Evolutionary conservation across 2,113 vertebrate species (phyloP).

Genomic region (Nerophis ophidion): DNA sequence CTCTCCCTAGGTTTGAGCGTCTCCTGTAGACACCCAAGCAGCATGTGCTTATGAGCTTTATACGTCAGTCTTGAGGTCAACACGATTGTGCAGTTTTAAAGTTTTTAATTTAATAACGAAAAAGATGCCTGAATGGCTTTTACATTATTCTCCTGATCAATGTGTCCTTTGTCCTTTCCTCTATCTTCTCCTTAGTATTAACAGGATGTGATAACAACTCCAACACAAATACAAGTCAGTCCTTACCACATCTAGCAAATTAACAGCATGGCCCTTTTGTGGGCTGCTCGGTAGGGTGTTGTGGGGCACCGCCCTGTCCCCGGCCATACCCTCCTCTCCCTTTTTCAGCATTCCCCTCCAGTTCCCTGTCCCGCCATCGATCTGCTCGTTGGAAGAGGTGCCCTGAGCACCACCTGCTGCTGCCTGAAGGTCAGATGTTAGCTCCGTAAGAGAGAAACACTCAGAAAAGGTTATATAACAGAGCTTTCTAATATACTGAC

Average conservation of each 20-base stretch:
- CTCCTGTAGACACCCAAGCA: too few species aligned
- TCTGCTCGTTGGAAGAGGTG: constrained; percentile 60
- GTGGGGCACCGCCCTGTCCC: constrained; percentile 71
- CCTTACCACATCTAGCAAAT: constrained; percentile 92
- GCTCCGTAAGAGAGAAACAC: neutral
- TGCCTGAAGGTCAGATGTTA: constrained; percentile 29
- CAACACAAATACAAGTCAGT: too few species aligned
- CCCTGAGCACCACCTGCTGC: constrained; percentile 59
- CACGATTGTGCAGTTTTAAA: too few species aligned
- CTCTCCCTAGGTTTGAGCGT: too few species aligned
- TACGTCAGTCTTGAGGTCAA: too few species aligned
- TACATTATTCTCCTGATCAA: too few species aligned
- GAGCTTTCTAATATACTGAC: neutral
- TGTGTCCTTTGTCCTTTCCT: too few species aligned
- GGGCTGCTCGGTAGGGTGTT: constrained; percentile 73
- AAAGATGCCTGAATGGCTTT: too few species aligned
- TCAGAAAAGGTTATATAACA: neutral
- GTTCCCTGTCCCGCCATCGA: constrained; percentile 78
- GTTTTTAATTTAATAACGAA: too few species aligned
- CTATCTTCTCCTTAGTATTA: too few species aligned
- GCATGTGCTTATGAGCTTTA: too few species aligned
- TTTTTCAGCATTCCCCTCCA: constrained; percentile 95
- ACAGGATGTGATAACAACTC: too few species aligned
- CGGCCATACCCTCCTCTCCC: constrained; percentile 76
- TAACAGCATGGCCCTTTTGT: constrained; percentile 87